These are phyloP conservation scores for Sebastes paucispinis DNA, from an alignment of 2,797 vertebrate genomes.

Conservation along the genomic window DNA sequence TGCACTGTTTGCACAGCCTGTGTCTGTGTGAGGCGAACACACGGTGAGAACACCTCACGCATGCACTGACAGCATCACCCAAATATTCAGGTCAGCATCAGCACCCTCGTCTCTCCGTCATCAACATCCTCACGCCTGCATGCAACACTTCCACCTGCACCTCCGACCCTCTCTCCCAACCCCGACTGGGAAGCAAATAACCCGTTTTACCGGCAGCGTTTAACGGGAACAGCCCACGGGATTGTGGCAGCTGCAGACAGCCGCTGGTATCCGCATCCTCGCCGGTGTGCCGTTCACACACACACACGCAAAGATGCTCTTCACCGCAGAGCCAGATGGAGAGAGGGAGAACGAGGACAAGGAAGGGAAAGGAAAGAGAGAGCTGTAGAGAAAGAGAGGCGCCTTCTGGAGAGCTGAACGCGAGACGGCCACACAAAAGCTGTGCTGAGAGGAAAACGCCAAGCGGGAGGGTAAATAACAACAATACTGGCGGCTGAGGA, in stretches of 20 bases:
- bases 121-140: slow-evolving; percentile 36
- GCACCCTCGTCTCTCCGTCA: slow-evolving; percentile 10
- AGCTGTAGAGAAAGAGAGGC: neutral
- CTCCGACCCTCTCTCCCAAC: neutral
- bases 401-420: slow-evolving; percentile 1
- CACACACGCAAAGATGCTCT: slow-evolving; percentile 51
- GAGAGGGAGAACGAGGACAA: neutral
- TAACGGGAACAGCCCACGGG: slow-evolving; percentile 51
- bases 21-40: slow-evolving; percentile 1
- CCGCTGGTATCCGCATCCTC: slow-evolving; percentile 65
- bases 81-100: slow-evolving; percentile 63
- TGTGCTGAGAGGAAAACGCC: slow-evolving; percentile 26
- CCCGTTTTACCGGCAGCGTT: slow-evolving; percentile 61
- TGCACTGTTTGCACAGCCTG: neutral
- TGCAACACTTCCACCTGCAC: slow-evolving; percentile 17
- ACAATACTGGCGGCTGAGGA: slow-evolving; percentile 41
- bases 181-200: neutral
- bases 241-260: slow-evolving; percentile 57
- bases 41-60: slow-evolving; percentile 10
- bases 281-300: slow-evolving; percentile 38
- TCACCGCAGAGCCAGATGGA: slow-evolving; percentile 41
- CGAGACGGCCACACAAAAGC: slow-evolving; percentile 28
- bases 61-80: slow-evolving; percentile 33
- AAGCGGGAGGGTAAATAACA: slow-evolving; percentile 47
- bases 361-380: neutral